Percentiles rank a stretch among this genome's conserved stretches.
These are phyloP conservation scores for Lytechinus variegatus DNA, from an alignment of 35 echinoderm and acorn worm species.

Conservation along the genomic window DNA sequence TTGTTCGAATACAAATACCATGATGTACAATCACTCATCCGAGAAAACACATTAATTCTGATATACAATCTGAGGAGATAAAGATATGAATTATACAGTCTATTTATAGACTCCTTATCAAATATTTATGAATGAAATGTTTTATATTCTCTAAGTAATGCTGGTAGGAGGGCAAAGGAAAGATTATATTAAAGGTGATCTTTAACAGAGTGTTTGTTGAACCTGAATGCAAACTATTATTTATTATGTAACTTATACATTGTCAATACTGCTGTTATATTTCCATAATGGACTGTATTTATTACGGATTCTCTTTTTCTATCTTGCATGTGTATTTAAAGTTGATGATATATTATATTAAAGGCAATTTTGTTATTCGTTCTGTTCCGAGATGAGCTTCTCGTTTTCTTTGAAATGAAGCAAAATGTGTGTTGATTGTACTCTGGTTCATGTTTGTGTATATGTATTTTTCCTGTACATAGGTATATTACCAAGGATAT, in stretches of 20 bases:
- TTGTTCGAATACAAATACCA: not conserved
- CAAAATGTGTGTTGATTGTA: not conserved
- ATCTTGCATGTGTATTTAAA: slow-evolving; percentile 19
- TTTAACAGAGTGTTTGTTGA: not conserved
- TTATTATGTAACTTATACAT: slow-evolving; percentile 46
- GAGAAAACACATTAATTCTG: not conserved
- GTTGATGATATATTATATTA: not conserved
- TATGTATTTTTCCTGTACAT: not conserved
- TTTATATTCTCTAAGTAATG: not conserved
- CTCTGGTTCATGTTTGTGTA: not conserved
- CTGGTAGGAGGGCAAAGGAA: not conserved
- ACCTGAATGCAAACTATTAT: slow-evolving; percentile 1
- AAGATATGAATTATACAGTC: not conserved
- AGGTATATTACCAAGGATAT: not conserved
- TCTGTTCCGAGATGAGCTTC: not conserved
- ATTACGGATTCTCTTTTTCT: not conserved
- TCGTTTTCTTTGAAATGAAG: not conserved
- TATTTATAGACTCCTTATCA: not conserved
- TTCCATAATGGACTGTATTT: slow-evolving; percentile 41
- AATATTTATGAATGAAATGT: not conserved
- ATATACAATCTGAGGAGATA: not conserved
- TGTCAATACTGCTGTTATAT: slow-evolving; percentile 45
- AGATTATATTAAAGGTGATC: not conserved
- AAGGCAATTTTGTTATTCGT: not conserved
- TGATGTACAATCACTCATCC: not conserved